Conservation (phyloP, 2,113 vertebrate species). For the Neodontobutis hainanensis region DNA sequence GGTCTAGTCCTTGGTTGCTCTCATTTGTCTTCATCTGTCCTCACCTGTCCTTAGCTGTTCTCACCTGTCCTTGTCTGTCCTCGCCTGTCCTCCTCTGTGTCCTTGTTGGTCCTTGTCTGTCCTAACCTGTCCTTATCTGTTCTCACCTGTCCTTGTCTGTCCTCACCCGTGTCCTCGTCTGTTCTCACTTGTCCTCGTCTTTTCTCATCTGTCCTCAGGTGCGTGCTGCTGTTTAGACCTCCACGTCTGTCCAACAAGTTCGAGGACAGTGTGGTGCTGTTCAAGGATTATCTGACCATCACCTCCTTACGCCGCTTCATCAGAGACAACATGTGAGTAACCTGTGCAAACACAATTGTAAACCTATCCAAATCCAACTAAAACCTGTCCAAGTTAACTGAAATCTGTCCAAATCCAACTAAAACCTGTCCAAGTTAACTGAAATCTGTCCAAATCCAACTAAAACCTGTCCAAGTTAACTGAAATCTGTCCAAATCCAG, state of each 20-base stretch:
- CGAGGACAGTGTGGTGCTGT: slow-evolving; percentile 67
- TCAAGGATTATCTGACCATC: slow-evolving; percentile 55
- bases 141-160: not conserved
- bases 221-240: slow-evolving; percentile 76
- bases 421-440: too few relatives aligned
- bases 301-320: slow-evolving; percentile 74
- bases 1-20: too few relatives aligned
- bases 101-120: not conserved
- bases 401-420: not conserved
- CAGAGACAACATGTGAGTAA: slow-evolving; percentile 75
- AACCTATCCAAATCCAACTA: too few relatives aligned
- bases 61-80: not conserved
- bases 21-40: not conserved
- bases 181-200: too few relatives aligned
- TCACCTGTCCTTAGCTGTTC: slow-evolving; percentile 39
- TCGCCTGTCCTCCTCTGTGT: not conserved
- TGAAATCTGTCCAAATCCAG: not conserved
- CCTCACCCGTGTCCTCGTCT: not conserved
- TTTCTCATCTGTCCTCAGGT: slow-evolving; percentile 37
- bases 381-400: too few relatives aligned
- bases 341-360: too few relatives aligned
- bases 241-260: slow-evolving; percentile 70
- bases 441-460: too few relatives aligned
- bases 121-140: not conserved
- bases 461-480: too few relatives aligned